These are phyloP conservation scores for Axinella damicornis DNA, from an alignment of 37 sponge, comb jelly and placozoan genomes.

Conservation along the genomic window DNA sequence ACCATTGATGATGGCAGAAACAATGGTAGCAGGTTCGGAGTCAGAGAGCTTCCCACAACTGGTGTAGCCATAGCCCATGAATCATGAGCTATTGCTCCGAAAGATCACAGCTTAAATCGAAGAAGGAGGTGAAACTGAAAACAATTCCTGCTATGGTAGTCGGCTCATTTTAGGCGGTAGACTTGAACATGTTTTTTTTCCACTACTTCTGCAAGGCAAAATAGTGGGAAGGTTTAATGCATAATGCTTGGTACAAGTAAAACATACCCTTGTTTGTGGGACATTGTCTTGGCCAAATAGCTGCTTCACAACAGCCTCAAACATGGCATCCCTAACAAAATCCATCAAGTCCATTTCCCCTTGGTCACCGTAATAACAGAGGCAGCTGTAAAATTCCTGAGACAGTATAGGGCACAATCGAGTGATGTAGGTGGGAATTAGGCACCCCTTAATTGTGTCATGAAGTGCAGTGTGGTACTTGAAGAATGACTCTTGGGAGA, in stretches of 20 bases:
- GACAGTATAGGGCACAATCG: constrained; percentile 50
- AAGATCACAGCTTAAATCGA: too few relatives aligned
- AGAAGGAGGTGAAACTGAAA: too few relatives aligned
- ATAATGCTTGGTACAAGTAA: not conserved
- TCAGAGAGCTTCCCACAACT: too few relatives aligned
- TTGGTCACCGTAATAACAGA: not conserved
- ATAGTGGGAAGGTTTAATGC: too few relatives aligned
- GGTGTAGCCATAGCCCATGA: too few relatives aligned
- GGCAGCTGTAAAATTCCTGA: constrained; percentile 16
- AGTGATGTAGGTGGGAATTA: constrained; percentile 31
- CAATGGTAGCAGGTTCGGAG: too few relatives aligned
- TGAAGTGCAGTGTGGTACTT: constrained; percentile 64
- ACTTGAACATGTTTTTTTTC: too few relatives aligned
- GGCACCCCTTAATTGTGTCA: constrained; percentile 64
- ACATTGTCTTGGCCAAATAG: constrained; percentile 76
- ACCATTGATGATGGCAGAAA: too few relatives aligned
- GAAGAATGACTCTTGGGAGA: constrained; percentile 55
- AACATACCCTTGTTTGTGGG: constrained; percentile 38
- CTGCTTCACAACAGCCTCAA: constrained; percentile 61
- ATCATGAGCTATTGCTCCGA: too few relatives aligned
- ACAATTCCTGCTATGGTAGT: too few relatives aligned
- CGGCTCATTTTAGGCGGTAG: too few relatives aligned
- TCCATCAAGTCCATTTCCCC: constrained; percentile 76
- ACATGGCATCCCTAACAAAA: constrained; percentile 75
- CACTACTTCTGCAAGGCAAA: too few relatives aligned